Evolutionary conservation across 35 echinoderm and acorn worm genomes (phyloP).

Genomic region (Holothuria glaberrima): DNA sequence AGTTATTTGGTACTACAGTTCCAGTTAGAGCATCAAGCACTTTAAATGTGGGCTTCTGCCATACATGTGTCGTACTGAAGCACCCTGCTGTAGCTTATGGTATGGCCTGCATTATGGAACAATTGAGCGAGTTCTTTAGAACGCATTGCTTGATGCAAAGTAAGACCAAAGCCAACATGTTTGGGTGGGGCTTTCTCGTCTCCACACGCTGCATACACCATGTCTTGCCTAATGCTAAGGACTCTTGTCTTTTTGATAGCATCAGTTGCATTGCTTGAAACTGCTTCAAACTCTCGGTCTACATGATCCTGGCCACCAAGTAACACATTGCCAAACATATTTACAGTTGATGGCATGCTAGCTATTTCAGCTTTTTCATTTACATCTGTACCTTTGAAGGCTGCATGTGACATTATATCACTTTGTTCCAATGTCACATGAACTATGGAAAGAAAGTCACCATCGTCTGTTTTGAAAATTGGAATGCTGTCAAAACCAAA

Average conservation of each 20-base stretch:
- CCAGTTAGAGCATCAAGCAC: too few relatives aligned
- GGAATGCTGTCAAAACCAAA: too few relatives aligned
- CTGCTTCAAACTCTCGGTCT: not conserved
- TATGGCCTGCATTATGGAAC: conserved; percentile 3
- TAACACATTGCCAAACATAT: conserved; percentile 1
- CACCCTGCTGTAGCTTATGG: too few relatives aligned
- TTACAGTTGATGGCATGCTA: not conserved
- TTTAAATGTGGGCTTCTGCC: too few relatives aligned
- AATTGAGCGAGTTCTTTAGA: not conserved
- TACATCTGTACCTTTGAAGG: too few relatives aligned
- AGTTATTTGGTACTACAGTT: too few relatives aligned
- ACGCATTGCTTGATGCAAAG: conserved; percentile 7
- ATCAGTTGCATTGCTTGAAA: conserved; percentile 1
- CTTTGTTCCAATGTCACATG: too few relatives aligned
- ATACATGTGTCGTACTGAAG: too few relatives aligned
- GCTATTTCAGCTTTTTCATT: not conserved
- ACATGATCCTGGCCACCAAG: conserved; percentile 1
- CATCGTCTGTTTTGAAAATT: too few relatives aligned
- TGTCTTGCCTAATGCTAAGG: conserved; percentile 7
- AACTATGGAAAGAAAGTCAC: too few relatives aligned
- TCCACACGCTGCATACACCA: not conserved
- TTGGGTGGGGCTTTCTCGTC: not conserved
- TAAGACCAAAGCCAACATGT: not conserved
- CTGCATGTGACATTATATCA: too few relatives aligned
- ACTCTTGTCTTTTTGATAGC: conserved; percentile 1